Evolutionary conservation across 2,797 vertebrate genomes (phyloP), one percentile per base, ranked within the genome.

Genomic region (Girardinus metallicus): DNA sequence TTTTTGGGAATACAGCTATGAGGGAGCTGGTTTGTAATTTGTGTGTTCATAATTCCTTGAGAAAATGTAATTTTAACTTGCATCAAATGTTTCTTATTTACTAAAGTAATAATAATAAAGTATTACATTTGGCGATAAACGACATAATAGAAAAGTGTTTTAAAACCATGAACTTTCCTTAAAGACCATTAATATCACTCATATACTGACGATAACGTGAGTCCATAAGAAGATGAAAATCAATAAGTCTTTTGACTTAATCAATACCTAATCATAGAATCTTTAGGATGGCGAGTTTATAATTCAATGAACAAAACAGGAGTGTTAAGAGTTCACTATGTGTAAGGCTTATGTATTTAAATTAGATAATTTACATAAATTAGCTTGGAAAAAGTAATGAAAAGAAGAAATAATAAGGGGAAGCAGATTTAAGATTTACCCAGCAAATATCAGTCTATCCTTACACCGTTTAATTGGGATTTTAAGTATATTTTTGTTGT

Each of bases 371-470:
- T 49, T 29, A 15, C 49, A 21, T 16, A 21, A 74, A 31, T 23
- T 29, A 1, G 13, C 4, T 29, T 15, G 8, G 16, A 7, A 73
- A 73, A 49, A 62, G 10, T 16, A 47, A 26, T 10, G 36, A 7
- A 64, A 73, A 31, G 26, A 47, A 18, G 9, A 78, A 12, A 10
- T 36, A 46, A 9, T n/a, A 70, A 53, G 49, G 36, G 7, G 55
- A 60, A 39, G 39, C 5, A 62, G 47, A 34, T 72, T 23, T 18
- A 64, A 36, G 31, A 72, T 66, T 76, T 21, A 82, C 82, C 87
- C 92, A 89, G 90, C 91, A 80, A 68, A 78, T 81, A 92, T 95
- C 92, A 90, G 95, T 96, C 94, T 95, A 91, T 94, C 92, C 92
- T 93, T 94, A 92, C 88, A 87, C n/a, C n/a, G 44, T 78, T 4